Evolutionary conservation across 1,140 invertebrate genomes (phyloP).

Genomic region (Orchesella cincta): DNA sequence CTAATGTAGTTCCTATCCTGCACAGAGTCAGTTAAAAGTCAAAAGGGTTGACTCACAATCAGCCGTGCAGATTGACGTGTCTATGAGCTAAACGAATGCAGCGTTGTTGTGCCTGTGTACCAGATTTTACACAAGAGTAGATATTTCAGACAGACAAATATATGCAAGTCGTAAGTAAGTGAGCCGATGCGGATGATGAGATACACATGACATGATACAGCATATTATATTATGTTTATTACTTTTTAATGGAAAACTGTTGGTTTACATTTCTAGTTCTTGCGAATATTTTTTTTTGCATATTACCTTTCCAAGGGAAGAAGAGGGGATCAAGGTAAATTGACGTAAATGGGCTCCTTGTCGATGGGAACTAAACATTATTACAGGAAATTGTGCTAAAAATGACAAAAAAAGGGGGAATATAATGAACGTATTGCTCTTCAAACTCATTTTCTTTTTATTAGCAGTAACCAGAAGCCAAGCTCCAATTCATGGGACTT

Average conservation of each 20-base stretch:
- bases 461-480: neutral
- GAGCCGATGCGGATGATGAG: neutral
- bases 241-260: neutral
- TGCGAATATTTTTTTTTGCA: neutral
- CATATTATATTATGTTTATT: neutral
- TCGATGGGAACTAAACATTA: neutral
- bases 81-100: too few species aligned
- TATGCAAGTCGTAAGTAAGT: too few species aligned
- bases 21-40: neutral
- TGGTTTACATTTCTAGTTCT: neutral
- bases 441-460: neutral
- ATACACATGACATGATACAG: neutral
- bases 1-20: neutral
- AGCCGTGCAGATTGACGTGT: too few species aligned
- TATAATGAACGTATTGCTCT: neutral
- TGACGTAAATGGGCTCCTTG: neutral
- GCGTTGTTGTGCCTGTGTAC: neutral
- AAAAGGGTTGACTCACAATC: too few species aligned
- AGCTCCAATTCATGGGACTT: neutral
- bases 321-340: constrained; percentile 24
- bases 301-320: neutral
- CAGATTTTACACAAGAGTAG: constrained; percentile 2
- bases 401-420: neutral
- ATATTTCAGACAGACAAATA: constrained; percentile 4
- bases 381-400: neutral